A percentile compares a stretch with the other conserved stretches of the same genome.
Conservation (phyloP, 2,797 vertebrate species). For the Enteromius treurensis region DNA sequence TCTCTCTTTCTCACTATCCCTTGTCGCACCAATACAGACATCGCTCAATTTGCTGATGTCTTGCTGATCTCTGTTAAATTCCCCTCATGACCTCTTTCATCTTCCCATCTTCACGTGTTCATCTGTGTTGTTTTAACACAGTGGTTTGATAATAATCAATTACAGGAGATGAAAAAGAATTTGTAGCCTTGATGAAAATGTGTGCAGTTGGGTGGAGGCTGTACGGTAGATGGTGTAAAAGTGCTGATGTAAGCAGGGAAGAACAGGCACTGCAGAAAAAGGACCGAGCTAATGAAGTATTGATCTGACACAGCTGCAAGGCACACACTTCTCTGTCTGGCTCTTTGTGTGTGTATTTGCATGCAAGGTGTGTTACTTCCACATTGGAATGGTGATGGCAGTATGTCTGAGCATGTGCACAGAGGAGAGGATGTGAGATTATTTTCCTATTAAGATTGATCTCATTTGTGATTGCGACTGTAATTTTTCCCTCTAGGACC, state of each 20-base stretch:
- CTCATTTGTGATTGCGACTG: slow-evolving; percentile 14
- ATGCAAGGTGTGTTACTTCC: slow-evolving; percentile 35
- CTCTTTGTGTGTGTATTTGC: slow-evolving; percentile 15
- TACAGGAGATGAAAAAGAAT: neutral
- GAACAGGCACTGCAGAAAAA: slow-evolving; percentile 11
- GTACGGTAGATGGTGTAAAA: slow-evolving; percentile 1
- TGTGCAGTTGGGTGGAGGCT: neutral
- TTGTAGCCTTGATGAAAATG: slow-evolving; percentile 19
- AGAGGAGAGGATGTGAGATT: neutral
- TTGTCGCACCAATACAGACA: neutral
- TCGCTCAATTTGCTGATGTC: neutral
- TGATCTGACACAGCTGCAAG: slow-evolving; percentile 48
- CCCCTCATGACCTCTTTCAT: neutral
- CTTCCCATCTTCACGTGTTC: neutral
- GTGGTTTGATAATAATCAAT: slow-evolving; percentile 1
- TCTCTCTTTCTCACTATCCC: neutral
- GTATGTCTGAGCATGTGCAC: neutral
- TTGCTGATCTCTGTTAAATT: neutral
- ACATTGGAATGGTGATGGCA: neutral
- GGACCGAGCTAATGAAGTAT: slow-evolving; percentile 50
- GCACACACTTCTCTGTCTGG: slow-evolving; percentile 25
- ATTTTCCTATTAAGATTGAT: slow-evolving; percentile 33
- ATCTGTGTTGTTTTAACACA: slow-evolving; percentile 16
- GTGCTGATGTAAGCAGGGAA: slow-evolving; percentile 32
- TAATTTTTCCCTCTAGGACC: slow-evolving; percentile 12